Base-by-base conservation (phyloP, 2,888 invertebrate species). In the Platycheirus albimanus region DNA sequence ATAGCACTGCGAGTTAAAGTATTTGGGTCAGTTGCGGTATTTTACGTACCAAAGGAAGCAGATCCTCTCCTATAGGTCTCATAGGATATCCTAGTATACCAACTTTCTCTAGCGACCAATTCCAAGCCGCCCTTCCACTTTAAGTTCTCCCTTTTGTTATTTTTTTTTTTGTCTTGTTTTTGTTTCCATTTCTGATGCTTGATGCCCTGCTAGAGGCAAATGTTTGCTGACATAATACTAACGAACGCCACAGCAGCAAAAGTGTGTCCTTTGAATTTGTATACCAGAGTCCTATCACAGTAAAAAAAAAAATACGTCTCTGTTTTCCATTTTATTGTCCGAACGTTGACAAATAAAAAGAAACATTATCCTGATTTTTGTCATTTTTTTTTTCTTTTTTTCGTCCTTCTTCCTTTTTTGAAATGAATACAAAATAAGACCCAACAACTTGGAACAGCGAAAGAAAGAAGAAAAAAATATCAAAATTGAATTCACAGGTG, bases 181-280 rank as follows among this genome's bases (percentile, higher is more conserved):
- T 43, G 24, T 41, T 36, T 24, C 24, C 30, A 3, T 24, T 28
- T 28, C n/a, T n/a, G n/a, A 8, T 38, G 24, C 19, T 41, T 28
- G 45, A 43, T 61, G 19, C 15, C 30, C 8, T 58, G 51, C 58
- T 61, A 19, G 28, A 77, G 63, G 81, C 66, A 77, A 76, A 77
- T 77, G 71, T 77, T 81, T 81, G 71, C 76, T 71, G 81, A 67
- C 67, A 81, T 77, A 67, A 81, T 77, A 45, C 77, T 67, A 67
- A 71, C 66, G 67, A 81, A 81, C n/a, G 41, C 45, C 43, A 19
- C 47, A 41, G 17, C n/a, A 41, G 33, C 36, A 52, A 51, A 43
- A 52, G 13, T 54, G 36, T 61, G 36, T 38, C 58, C 15, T 33
- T 47, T 58, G 33, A 43, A 30, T 33, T 45, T 13, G 20, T 33